Evolutionary conservation across 2,888 invertebrate species (phyloP).

Genomic region (Drosophila rellima): DNA sequence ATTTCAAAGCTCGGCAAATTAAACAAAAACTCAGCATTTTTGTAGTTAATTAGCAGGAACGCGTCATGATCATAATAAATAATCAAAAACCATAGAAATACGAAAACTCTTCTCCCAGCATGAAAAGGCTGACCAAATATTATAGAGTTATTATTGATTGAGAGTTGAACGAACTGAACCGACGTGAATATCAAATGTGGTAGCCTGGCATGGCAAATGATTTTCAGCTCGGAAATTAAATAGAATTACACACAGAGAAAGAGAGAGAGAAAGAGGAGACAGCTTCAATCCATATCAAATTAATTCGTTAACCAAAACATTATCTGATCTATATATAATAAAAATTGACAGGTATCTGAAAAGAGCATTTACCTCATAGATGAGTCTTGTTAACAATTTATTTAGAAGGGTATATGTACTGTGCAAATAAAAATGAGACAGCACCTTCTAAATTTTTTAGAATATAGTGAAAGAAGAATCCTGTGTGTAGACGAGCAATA

Average conservation of each 20-base stretch:
- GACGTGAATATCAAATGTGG: constrained; percentile 41
- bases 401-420: not conserved
- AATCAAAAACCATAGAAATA: constrained; percentile 41
- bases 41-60: constrained; percentile 68
- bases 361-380: constrained; percentile 1
- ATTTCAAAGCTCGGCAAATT: constrained; percentile 71
- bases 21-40: constrained; percentile 58
- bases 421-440: not conserved
- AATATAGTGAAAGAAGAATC: not conserved
- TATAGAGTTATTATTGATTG: constrained; percentile 66
- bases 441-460: too few species aligned
- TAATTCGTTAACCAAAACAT: constrained; percentile 25
- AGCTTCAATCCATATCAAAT: constrained; percentile 29
- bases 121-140: constrained; percentile 26
- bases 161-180: constrained; percentile 72
- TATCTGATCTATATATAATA: constrained; percentile 16
- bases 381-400: constrained; percentile 3
- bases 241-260: constrained; percentile 20
- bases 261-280: not conserved
- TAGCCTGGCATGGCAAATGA: constrained; percentile 50
- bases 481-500: too few species aligned
- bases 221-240: constrained; percentile 53
- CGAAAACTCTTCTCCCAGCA: constrained; percentile 43
- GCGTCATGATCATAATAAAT: constrained; percentile 54
- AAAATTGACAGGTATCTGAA: constrained; percentile 1